phyloP scores from a whole-genome alignment of 2,888 invertebrate genomes.

The Calameuta idolon region DNA sequence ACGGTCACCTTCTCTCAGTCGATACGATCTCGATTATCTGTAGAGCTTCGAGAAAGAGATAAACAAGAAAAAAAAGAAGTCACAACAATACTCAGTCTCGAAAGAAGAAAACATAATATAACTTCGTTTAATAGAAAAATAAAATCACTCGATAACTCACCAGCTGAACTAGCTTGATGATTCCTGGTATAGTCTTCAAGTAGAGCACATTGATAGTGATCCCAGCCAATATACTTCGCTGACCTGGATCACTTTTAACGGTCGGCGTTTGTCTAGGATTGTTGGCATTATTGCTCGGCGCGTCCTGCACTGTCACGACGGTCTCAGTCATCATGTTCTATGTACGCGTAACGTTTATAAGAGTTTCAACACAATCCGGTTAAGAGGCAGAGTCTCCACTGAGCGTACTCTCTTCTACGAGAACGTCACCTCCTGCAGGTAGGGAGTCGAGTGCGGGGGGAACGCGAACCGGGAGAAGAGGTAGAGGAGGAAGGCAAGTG shows the following conservation, averaged over 20 bases:
- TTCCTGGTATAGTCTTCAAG: conserved; percentile 84
- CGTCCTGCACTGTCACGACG: conserved; percentile 82
- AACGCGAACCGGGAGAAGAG: not conserved
- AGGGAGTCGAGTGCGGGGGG: not conserved
- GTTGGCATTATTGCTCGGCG: conserved; percentile 70
- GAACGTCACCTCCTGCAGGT: not conserved
- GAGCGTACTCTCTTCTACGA: not conserved
- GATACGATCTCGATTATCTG: not conserved
- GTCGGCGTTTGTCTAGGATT: conserved; percentile 62
- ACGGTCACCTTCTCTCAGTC: not conserved
- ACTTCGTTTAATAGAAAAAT: not conserved
- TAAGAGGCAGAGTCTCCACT: not conserved
- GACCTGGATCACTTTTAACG: conserved; percentile 69
- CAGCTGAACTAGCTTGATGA: conserved; percentile 84
- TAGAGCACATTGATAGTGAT: conserved; percentile 83
- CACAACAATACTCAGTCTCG: conserved; percentile 12
- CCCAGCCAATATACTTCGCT: conserved; percentile 74
- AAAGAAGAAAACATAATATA: not conserved
- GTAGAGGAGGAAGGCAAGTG: not conserved
- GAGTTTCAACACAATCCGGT: not conserved
- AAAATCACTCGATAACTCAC: conserved; percentile 71
- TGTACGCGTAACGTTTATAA: not conserved
- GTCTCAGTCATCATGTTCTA: conserved; percentile 84
- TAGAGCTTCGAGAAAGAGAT: not conserved
- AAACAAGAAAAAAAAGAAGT: conserved; percentile 18